These are phyloP conservation scores for Isichthys henryi DNA, from an alignment of 2,113 vertebrate genomes.

Conservation along the genomic window DNA sequence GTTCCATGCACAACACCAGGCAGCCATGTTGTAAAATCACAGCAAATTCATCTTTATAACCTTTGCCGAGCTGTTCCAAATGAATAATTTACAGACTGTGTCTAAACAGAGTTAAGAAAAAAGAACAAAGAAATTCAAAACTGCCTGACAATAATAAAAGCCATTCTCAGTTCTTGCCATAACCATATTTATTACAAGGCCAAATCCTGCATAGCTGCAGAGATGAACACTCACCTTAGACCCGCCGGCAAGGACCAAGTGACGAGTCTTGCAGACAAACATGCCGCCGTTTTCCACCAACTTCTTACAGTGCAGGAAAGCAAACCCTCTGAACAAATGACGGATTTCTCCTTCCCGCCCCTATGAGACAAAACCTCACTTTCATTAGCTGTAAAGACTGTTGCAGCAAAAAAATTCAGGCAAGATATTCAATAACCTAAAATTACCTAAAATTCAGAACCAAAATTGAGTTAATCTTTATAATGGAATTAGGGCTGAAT, in stretches of 20 bases:
- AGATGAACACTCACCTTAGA: slow-evolving; percentile 68
- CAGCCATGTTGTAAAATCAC: not conserved
- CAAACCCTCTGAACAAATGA: slow-evolving; percentile 79
- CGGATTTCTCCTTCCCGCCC: slow-evolving; percentile 88
- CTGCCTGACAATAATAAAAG: not conserved
- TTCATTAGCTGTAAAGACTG: too few species aligned
- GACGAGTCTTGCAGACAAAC: slow-evolving; percentile 88
- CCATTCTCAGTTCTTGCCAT: not conserved
- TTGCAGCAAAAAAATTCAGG: too few species aligned
- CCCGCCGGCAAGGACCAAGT: slow-evolving; percentile 81
- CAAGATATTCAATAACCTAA: not conserved
- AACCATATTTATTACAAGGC: not conserved
- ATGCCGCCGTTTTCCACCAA: slow-evolving; percentile 92
- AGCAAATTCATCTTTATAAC: not conserved
- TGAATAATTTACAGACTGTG: not conserved
- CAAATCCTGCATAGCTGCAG: not conserved
- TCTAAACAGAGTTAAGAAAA: not conserved
- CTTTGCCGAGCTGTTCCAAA: not conserved
- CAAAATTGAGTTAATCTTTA: not conserved
- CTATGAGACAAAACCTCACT: slow-evolving; percentile 42
- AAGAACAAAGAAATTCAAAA: not conserved
- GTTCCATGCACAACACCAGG: not conserved
- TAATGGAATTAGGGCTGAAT: not conserved
- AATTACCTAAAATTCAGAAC: not conserved
- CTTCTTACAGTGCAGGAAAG: slow-evolving; percentile 95